phyloP scores from a whole-genome alignment of 2,888 invertebrate species.

The Pseudococcus jackbeardsleyi region DNA sequence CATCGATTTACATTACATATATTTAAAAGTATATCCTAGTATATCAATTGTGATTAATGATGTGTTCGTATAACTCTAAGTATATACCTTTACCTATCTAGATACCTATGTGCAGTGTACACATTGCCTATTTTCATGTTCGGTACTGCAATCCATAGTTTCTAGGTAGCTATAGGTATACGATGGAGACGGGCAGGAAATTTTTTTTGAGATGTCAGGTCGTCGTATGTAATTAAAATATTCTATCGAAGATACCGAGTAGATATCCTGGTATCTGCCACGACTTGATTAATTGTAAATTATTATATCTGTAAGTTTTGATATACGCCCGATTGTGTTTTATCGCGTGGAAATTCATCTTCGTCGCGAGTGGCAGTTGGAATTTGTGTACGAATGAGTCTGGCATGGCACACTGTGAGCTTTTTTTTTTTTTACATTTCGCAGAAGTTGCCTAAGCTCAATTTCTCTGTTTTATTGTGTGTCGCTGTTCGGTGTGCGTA shows the following conservation, averaged over 20 bases:
- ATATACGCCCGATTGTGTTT: slow-evolving; percentile 1
- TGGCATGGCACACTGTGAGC: neutral
- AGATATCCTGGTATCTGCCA: neutral
- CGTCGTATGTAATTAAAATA: slow-evolving; percentile 24
- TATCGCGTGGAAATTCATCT: neutral
- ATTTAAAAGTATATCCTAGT: slow-evolving; percentile 51
- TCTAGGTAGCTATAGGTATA: neutral
- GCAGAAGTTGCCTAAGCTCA: neutral
- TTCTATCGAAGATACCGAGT: neutral
- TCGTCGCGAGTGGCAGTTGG: slow-evolving; percentile 12
- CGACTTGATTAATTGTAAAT: neutral
- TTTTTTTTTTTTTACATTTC: neutral
- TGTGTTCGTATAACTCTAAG: neutral
- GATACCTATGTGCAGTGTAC: neutral
- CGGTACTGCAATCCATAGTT: too few relatives aligned
- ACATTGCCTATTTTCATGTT: neutral
- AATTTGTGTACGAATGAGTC: neutral
- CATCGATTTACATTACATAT: slow-evolving; percentile 30
- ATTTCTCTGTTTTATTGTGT: neutral
- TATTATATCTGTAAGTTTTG: neutral
- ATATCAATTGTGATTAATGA: slow-evolving; percentile 59
- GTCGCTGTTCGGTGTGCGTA: neutral
- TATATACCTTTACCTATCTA: neutral
- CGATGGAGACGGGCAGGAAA: neutral
- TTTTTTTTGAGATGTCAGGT: neutral